Evolutionary conservation across 2,888 invertebrate genomes (phyloP), one percentile per base, ranked within the genome.

Genomic region (Tipula confusa): DNA sequence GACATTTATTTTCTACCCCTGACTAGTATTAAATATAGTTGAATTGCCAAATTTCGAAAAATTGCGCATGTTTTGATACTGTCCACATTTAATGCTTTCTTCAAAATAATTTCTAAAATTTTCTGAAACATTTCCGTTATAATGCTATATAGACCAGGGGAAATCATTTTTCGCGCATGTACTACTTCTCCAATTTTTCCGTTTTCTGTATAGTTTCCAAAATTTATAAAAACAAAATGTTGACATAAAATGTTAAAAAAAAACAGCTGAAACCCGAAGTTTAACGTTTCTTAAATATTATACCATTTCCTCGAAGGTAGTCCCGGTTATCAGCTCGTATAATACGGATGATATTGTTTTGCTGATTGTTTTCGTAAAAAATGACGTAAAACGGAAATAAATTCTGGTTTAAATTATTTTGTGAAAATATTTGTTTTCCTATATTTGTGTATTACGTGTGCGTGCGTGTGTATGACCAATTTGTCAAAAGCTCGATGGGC

Each of bases 251-350:
- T 43, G 43, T 43, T 33, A 33, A 9, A 3, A 3, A 64, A 64
- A 18, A 64, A 24, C 64, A 64, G 18, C 18, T 64, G 64, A 64
- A 64, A 24, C 24, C 18, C 64, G 64, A 64, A 24, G 6, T 18
- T 15, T n/a, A 43, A 15, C 43, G 43, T n/a, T 43, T 24, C 9
- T 24, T 9, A 24, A 24, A 64, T n/a, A 64, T 64, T 64, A 9
- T 64, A 64, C 11, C 64, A 64, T 11, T 24, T 64, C 24, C 24
- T 64, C 11, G 24, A 64, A 64, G 9, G 64, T 64, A 64, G 64
- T 64, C 64, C 64, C 64, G 64, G 64, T 64, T 64, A 64, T 64
- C 64, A 64, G 64, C 64, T 64, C 24, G 64, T 64, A 2, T 64
- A 64, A 64, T 24, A 64, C 64, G 64, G 64, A 64, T 43, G 43